Conservation (phyloP, 2,888 invertebrate genomes). For the Orthosia gothica region DNA sequence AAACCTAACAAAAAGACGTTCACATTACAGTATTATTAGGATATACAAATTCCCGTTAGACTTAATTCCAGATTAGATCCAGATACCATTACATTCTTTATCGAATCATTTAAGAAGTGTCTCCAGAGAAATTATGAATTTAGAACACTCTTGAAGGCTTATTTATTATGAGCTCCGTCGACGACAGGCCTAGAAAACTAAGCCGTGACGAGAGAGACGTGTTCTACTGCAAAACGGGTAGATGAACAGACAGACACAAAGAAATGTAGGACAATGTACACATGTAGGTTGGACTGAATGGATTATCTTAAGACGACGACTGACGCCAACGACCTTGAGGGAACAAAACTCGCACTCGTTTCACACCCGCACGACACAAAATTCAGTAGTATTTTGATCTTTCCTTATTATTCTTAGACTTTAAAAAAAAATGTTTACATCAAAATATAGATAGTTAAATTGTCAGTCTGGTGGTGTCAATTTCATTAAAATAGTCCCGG, state of each 20-base stretch:
- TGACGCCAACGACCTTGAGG: no score
- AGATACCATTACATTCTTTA: slow-evolving; percentile 22
- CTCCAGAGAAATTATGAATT: slow-evolving; percentile 47
- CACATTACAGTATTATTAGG: neutral
- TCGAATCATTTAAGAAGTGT: slow-evolving; percentile 19
- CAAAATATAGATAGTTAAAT: no score
- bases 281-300: slow-evolving; percentile 26
- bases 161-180: slow-evolving; percentile 6
- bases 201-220: slow-evolving; percentile 33
- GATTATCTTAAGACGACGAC: slow-evolving; percentile 20
- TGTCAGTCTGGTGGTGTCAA: no score
- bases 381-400: no score
- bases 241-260: slow-evolving; percentile 30
- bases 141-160: slow-evolving; percentile 12
- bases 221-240: slow-evolving; percentile 43
- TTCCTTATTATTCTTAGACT: no score
- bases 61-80: slow-evolving; percentile 20
- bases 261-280: slow-evolving; percentile 46
- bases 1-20: no score
- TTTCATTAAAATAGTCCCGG: no score
- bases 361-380: no score
- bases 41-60: slow-evolving; percentile 3
- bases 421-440: no score
- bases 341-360: no score
- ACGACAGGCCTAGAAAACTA: slow-evolving; percentile 26